Evolutionary conservation across 2,888 invertebrate species (phyloP), one percentile per base, ranked within the genome.

Genomic region (Dimorphilus gyrociliatus): DNA sequence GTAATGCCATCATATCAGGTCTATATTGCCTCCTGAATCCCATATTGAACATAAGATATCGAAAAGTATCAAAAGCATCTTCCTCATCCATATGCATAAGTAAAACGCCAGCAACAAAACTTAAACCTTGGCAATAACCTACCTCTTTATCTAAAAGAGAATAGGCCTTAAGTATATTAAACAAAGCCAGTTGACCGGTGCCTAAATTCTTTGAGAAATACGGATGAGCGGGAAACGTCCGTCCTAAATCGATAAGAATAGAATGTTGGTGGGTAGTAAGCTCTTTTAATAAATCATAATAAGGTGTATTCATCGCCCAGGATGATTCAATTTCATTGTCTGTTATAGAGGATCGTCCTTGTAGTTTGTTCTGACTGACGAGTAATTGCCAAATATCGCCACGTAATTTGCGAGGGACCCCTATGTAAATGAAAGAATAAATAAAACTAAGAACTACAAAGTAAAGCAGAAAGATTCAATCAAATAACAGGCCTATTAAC

Each of bases 251-350:
- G 32, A 92, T 90, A 25, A 92, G 72, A 46, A 92, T 94, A 1
- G 88, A 85, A 58, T 92, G 92, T 54, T 92, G 92, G 50, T 90
- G 85, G 16, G 85, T 81, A 0, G 92, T 88, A 10, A 92, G 70
- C 38, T 82, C 81, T 23, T 77, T 76, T 15, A 88, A 65, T 3
- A 90, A 67, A 1, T 78, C 69, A 23, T 75, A 72, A 56, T 88
- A 92, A 0, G 80, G 73, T 3, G 75, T 72, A 16, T 36, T 12
- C 30, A 4, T 39, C 42, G 55, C 76, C 73, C 57, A 34, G 35
- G 15, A 35, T 33, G 16, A 26, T 27, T n/a, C 36, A 32, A 10
- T 19, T 23, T 15, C 8, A 10, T 19, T 18, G 12, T 12, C 6
- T 3, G 12, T 19, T 1, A 16, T 12, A 7, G 12, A 3, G 15